These are phyloP conservation scores for Synergus gifuensis DNA, from an alignment of 2,888 invertebrate genomes.

Conservation along the genomic window DNA sequence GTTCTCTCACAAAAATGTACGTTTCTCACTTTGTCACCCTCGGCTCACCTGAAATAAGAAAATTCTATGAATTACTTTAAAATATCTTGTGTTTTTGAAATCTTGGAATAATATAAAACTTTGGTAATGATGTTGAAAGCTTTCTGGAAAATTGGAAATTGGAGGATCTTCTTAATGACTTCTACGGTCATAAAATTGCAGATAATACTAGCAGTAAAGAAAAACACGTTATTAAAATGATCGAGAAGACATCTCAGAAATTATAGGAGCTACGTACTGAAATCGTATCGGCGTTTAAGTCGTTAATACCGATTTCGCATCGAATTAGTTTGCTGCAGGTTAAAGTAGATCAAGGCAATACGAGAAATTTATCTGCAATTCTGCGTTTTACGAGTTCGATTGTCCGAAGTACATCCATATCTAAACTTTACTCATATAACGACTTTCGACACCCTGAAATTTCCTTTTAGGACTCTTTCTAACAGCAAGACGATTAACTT, in stretches of 20 bases:
- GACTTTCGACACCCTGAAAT: conserved; percentile 9
- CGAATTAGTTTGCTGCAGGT: conserved; percentile 21
- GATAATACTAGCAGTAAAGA: neutral
- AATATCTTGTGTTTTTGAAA: too few relatives aligned
- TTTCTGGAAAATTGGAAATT: neutral
- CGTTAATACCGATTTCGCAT: conserved; percentile 15
- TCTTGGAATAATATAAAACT: too few relatives aligned
- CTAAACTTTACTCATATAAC: conserved; percentile 14
- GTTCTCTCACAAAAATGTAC: neutral
- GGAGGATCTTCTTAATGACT: neutral
- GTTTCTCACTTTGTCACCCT: neutral
- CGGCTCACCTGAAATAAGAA: conserved; percentile 10
- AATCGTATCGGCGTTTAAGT: neutral
- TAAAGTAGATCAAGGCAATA: neutral
- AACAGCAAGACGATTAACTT: conserved; percentile 6
- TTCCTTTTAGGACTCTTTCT: conserved; percentile 3
- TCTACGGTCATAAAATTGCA: neutral
- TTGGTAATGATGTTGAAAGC: neutral
- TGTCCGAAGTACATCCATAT: conserved; percentile 34
- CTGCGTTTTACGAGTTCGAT: conserved; percentile 36
- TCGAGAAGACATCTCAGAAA: neutral
- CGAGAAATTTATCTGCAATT: conserved; percentile 36
- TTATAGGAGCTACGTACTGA: neutral
- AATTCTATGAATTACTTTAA: neutral
- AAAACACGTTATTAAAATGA: neutral